Evolutionary conservation across 2,113 vertebrate genomes (phyloP), one percentile per base, ranked within the genome.

Genomic region (Tympanuchus pallidicinctus): DNA sequence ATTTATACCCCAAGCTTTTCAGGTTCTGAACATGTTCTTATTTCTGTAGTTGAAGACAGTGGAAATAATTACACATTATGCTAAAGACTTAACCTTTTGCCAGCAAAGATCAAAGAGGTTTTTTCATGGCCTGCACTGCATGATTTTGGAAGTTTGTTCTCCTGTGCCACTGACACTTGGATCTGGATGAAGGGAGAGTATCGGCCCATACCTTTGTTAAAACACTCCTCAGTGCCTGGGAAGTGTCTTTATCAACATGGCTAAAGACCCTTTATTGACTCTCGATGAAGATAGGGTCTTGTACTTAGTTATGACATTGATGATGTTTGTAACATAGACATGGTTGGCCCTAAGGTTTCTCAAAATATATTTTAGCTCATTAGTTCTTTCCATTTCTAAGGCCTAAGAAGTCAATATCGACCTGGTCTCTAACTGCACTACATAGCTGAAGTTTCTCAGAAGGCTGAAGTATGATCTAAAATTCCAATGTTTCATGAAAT

Each of bases 121-220:
- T 13, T 63, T 13, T 5, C 13, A 4, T 59, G 25, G 22, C 7
- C 20, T 16, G 32, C 38, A 54, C 14, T 43, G 19, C 14, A 78
- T 6, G 13, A 0, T 63, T 0, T 66, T 17, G 6, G 38, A 12
- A 3, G 0, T 38, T 59, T 75, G 3, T 7, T 85, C 12, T 74
- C 3, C 17, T 67, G 30, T 28, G 75, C 18, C 42, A 72, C 56
- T 66, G 16, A 27, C 40, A 15, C 19, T 77, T 77, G 34, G 20
- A 66, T 32, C 24, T 30, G 20, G 18, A 72, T 69, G 13, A 72
- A 72, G 16, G 9, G 38, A 60, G 57, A 38, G 22, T 64, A 75
- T 8, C 21, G 18, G 18, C 79, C 34, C 27, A 59, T 45, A 85
- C 17, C 10, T 57, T 50, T 78, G 47, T 14, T 70, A 47, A 87